Evolutionary conservation across 1,140 invertebrate species (phyloP), one percentile per base, ranked within the genome.

Genomic region (Drosophila lacertosa): DNA sequence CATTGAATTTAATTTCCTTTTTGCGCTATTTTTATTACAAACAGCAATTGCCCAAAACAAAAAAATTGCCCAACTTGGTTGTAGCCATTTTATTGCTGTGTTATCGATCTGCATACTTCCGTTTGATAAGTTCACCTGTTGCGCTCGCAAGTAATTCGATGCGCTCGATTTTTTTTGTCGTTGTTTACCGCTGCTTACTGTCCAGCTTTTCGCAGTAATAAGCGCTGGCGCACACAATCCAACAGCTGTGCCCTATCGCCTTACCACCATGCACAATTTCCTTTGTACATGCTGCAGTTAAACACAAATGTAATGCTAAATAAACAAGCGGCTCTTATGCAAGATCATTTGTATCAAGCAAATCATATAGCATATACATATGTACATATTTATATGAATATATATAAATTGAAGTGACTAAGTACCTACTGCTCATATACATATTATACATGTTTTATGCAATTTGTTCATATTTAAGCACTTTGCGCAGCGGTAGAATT

Each of bases 1-100:
- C 66, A 69, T 69, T 69, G 66, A 69, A 69, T 33, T 26, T 62
- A 48, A 55, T 55, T 64, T 64, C 50, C 50, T 55, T 64, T 55
- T 54, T 33, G 58, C 32, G 40, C 59, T 63, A 63, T 65, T 65
- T 48, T 45, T 64, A 55, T 39, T 10, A 18, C n/a, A 15, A 44
- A 1, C 18, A 26, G 24, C 16, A 13, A 40, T 29, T 39, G 53
- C 51, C 10, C 26, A 22, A 24, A n/a, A n/a, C n/a, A n/a, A n/a
- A n/a, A n/a, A 67, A 39, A 50, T 47, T 42, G 22, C 37, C 39
- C 37, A 3, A 51, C 35, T 22, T 40, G 4, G 4, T 5, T 29
- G 9, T 3, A 4, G 26, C 16, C 9, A n/a, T 9, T 40, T 54
- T 29, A 32, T 16, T 40, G 22, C 22, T 35, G 13, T 33, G 42